phyloP scores from a whole-genome alignment of 2,888 invertebrate genomes.

The Mimumesa dahlbomi region DNA sequence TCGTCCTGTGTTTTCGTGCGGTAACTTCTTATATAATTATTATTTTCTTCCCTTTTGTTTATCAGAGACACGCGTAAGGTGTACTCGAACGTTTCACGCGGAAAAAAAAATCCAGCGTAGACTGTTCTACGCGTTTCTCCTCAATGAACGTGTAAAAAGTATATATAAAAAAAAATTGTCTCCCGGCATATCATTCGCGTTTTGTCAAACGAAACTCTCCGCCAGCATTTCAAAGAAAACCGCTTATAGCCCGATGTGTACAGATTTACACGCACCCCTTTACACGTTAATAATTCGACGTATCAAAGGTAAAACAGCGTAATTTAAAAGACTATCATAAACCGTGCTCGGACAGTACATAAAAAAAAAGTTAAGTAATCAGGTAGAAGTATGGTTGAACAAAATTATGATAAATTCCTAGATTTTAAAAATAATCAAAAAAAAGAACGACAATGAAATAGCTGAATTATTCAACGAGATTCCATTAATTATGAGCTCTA shows the following conservation, averaged over 20 bases:
- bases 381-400: too few species aligned
- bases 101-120: slow-evolving; percentile 48
- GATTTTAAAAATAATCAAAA: too few species aligned
- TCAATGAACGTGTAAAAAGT: slow-evolving; percentile 57
- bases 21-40: slow-evolving; percentile 61
- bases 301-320: too few species aligned
- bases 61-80: slow-evolving; percentile 47
- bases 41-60: slow-evolving; percentile 34
- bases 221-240: neutral
- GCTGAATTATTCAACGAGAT: too few species aligned
- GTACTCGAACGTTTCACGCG: slow-evolving; percentile 35
- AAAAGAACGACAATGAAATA: too few species aligned
- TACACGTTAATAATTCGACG: too few species aligned
- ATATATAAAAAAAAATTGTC: slow-evolving; percentile 41
- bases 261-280: neutral
- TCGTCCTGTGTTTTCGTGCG: slow-evolving; percentile 53
- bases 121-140: slow-evolving; percentile 14
- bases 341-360: too few species aligned
- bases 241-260: neutral
- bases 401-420: too few species aligned
- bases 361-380: too few species aligned
- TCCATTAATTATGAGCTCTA: too few species aligned
- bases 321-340: too few species aligned
- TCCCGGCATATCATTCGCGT: neutral
- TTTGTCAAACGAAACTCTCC: too few species aligned